A percentile compares a stretch with the other conserved stretches of the same genome.
These are phyloP conservation scores for Hippocampus zosterae DNA, from an alignment of 2,113 vertebrate genomes.

Conservation along the genomic window DNA sequence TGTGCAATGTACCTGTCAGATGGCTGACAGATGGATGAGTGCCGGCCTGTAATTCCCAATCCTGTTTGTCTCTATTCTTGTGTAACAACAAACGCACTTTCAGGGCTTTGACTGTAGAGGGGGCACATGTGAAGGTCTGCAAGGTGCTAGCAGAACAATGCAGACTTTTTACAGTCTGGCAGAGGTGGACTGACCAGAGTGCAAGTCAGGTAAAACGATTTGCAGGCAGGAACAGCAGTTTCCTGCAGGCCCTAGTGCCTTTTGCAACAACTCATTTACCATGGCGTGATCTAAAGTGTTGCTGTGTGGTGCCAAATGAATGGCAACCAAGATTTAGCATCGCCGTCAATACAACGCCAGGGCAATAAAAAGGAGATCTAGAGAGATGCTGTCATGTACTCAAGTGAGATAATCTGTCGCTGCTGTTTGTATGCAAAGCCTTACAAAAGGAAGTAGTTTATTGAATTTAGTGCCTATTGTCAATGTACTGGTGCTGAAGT, in stretches of 20 bases:
- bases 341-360: slow-evolving; percentile 27
- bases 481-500: background rate
- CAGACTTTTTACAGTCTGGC: slow-evolving; percentile 14
- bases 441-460: background rate
- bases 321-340: slow-evolving; percentile 37
- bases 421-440: background rate
- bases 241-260: slow-evolving; percentile 48
- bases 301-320: slow-evolving; percentile 36
- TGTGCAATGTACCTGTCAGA: slow-evolving; percentile 67
- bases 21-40: slow-evolving; percentile 67
- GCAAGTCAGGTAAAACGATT: background rate
- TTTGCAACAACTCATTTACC: slow-evolving; percentile 37
- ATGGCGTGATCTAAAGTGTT: slow-evolving; percentile 38
- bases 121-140: slow-evolving; percentile 33
- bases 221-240: slow-evolving; percentile 33
- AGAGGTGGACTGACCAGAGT: slow-evolving; percentile 30
- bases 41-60: slow-evolving; percentile 64
- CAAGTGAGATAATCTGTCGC: slow-evolving; percentile 37
- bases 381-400: slow-evolving; percentile 22
- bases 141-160: slow-evolving; percentile 9
- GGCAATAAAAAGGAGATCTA: slow-evolving; percentile 52
- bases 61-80: slow-evolving; percentile 53
- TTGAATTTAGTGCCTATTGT: background rate
- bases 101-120: slow-evolving; percentile 49
- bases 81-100: slow-evolving; percentile 57